Percentiles rank a stretch among this genome's conserved stretches.
These are phyloP conservation scores for Phengaris alcon DNA, from an alignment of 2,888 invertebrate species.

Conservation along the genomic window DNA sequence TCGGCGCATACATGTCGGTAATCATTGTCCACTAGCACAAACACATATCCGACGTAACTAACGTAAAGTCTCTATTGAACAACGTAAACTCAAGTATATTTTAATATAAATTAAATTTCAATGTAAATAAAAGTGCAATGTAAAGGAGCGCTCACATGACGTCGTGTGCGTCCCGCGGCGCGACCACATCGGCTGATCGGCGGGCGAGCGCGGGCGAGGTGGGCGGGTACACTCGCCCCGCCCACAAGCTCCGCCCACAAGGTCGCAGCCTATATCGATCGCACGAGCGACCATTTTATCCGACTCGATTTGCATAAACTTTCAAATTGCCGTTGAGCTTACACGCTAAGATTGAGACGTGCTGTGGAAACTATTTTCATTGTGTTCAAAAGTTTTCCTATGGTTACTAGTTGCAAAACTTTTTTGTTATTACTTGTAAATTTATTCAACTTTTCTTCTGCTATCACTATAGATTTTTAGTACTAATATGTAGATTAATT, in stretches of 20 bases:
- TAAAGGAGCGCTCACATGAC: slow-evolving; percentile 44
- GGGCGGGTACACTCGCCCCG: slow-evolving; percentile 59
- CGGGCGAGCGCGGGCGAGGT: slow-evolving; percentile 48
- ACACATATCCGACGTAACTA: slow-evolving; percentile 43
- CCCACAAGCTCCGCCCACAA: slow-evolving; percentile 73
- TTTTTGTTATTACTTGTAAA: too few relatives aligned
- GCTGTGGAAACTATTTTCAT: background rate
- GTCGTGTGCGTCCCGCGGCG: slow-evolving; percentile 43
- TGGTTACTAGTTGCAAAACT: too few relatives aligned
- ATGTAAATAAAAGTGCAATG: slow-evolving; percentile 18
- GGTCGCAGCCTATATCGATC: slow-evolving; percentile 73
- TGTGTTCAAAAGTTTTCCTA: background rate
- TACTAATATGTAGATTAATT: too few relatives aligned
- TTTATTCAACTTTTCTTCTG: too few relatives aligned
- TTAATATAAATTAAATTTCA: background rate
- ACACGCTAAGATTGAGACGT: slow-evolving; percentile 32
- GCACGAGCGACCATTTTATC: slow-evolving; percentile 79
- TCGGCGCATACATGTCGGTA: slow-evolving; percentile 74
- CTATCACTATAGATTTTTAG: too few relatives aligned
- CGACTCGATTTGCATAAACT: slow-evolving; percentile 76
- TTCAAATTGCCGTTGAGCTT: slow-evolving; percentile 49
- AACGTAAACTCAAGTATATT: slow-evolving; percentile 27
- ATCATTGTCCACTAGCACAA: slow-evolving; percentile 63
- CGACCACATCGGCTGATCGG: slow-evolving; percentile 41
- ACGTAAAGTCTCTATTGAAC: slow-evolving; percentile 19